Conservation (phyloP, 1,140 invertebrate genomes). For the Drosophila rufa region DNA sequence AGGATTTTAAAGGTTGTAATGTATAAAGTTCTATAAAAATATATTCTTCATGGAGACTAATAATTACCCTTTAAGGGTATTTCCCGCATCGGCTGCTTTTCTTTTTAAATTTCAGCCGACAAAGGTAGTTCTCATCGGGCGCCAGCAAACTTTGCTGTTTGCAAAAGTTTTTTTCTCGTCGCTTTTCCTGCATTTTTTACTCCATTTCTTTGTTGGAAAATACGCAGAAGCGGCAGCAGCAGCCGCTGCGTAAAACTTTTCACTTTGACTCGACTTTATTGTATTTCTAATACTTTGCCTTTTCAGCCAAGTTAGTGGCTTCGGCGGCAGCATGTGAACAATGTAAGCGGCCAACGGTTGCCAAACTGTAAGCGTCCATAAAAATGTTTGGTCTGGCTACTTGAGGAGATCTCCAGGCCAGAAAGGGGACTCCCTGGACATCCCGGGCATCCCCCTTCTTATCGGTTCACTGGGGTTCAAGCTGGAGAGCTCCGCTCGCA, state of each 20-base stretch:
- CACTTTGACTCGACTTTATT: slow-evolving; percentile 84
- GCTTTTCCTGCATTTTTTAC: slow-evolving; percentile 59
- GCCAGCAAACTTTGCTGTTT: slow-evolving; percentile 79
- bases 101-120: slow-evolving; percentile 4
- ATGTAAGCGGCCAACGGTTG: slow-evolving; percentile 79
- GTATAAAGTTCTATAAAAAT: not conserved
- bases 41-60: rapidly evolving
- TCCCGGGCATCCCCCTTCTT: not conserved
- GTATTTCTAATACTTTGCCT: slow-evolving; percentile 83
- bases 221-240: slow-evolving; percentile 43
- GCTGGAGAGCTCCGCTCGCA: slow-evolving; percentile 14
- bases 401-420: slow-evolving; percentile 7
- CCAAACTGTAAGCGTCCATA: slow-evolving; percentile 76
- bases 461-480: slow-evolving; percentile 49
- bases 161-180: slow-evolving; percentile 55
- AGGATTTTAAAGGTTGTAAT: not conserved
- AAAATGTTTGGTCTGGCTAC: slow-evolving; percentile 75
- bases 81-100: no score
- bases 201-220: slow-evolving; percentile 70
- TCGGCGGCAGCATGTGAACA: slow-evolving; percentile 76
- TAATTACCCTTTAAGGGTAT: not conserved
- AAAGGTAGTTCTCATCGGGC: slow-evolving; percentile 69
- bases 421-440: not conserved
- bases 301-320: slow-evolving; percentile 76
- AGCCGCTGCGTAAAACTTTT: slow-evolving; percentile 82